Base-by-base conservation (phyloP, 2,113 vertebrate genomes). In the Tragulus kanchil region DNA sequence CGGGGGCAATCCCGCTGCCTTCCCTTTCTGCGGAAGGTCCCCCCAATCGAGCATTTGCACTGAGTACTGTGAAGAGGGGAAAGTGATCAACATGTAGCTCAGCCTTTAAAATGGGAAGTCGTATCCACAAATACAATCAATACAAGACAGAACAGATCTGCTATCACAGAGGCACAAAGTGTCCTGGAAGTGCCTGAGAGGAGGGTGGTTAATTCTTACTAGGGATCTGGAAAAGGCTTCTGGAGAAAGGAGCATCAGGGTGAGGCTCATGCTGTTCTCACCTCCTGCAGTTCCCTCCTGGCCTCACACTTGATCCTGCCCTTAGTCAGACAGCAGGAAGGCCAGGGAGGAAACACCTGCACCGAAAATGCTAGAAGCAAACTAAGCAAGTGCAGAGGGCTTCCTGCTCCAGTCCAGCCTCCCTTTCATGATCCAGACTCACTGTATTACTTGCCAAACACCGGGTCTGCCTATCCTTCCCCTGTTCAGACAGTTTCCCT, bases 351-450 rank as follows among this genome's bases (percentile, higher is more conserved):
- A n/a, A 62, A 58, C 36, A n/a, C 12, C n/a, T 15, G 15, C 25
- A 6, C 11, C 4, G 42, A 42, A 36, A 78, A 48, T 19, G 31
- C 77, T 52, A 10, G 10, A 79, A 58, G 31, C 23, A 59, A 14
- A 16, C 8, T 17, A 23, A 69, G 2, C 0, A 23, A 69, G 2
- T 0, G 0, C 26, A 50, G 16, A 23, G 19, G 36, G 6, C 12
- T 61, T 90, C 48, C 42, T 45, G 3, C 21, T 71, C 48, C 26
- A 23, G 19, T 25, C 64, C 42, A 28, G 5, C 36, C 50, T 58
- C 11, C 69, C 73, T 14, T 6, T 36, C 21, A 8, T 8, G 31
- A 31, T 59, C 45, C 1, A 1, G 5, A 15, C 1, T 5, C 36
- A 42, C 25, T 42, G 4, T 9, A 25, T 48, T 5, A n/a, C 48